phyloP scores from a whole-genome alignment of 2,113 vertebrate genomes.

The Neogobius melanostomus region DNA sequence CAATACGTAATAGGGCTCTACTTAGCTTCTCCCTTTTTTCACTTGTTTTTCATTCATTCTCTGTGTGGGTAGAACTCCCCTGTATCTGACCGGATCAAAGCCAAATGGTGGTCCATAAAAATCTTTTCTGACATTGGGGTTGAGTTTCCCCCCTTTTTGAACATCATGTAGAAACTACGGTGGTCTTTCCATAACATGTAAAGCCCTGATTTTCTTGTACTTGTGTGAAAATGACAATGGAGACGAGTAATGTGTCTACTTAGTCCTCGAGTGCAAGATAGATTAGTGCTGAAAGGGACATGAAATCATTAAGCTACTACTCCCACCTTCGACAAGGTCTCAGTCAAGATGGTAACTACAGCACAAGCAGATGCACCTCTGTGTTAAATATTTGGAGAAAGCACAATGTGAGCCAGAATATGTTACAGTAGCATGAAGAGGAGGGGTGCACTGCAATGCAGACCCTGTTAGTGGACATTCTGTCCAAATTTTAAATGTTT shows the following conservation, averaged over 20 bases:
- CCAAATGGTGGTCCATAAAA: slow-evolving; percentile 43
- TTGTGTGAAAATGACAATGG: not conserved
- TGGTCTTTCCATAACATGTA: slow-evolving; percentile 60
- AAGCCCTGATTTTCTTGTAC: not conserved
- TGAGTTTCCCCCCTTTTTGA: slow-evolving; percentile 53
- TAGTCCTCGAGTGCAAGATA: slow-evolving; percentile 16
- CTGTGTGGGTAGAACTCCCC: slow-evolving; percentile 47
- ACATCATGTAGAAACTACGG: slow-evolving; percentile 55
- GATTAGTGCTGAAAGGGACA: slow-evolving; percentile 23
- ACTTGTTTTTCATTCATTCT: slow-evolving; percentile 33
- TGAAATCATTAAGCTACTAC: slow-evolving; percentile 18
- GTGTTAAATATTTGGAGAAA: not conserved
- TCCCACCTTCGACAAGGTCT: not conserved
- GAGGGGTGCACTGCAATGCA: slow-evolving; percentile 65
- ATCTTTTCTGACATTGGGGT: slow-evolving; percentile 21
- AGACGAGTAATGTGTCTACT: slow-evolving; percentile 6
- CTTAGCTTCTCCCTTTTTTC: slow-evolving; percentile 21
- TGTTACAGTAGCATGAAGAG: slow-evolving; percentile 5
- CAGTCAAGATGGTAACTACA: not conserved
- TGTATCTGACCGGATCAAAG: slow-evolving; percentile 26
- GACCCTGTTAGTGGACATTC: slow-evolving; percentile 54
- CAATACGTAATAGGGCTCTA: slow-evolving; percentile 22
- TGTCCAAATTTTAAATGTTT: slow-evolving; percentile 5
- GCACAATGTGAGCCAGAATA: not conserved
- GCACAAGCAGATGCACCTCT: not conserved